Evolutionary conservation across 2,113 vertebrate genomes (phyloP).

Genomic region (Myiopsitta monachus): DNA sequence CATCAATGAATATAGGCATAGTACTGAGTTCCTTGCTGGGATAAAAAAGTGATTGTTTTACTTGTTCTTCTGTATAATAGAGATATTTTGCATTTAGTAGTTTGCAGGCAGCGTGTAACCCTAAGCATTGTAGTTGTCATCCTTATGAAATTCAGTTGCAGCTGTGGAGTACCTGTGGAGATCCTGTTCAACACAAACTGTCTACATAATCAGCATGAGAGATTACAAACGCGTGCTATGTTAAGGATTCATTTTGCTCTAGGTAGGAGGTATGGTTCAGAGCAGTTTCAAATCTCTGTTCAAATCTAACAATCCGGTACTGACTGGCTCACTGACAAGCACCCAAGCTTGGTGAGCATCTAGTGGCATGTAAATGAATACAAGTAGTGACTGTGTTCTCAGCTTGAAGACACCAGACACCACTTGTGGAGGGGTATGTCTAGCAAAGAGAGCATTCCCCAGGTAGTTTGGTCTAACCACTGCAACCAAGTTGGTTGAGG

Average conservation of each 20-base stretch:
- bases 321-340: no score
- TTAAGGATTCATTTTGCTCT: not conserved
- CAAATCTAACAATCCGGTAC: not conserved
- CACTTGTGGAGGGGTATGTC: no score
- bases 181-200: not conserved
- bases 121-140: no score
- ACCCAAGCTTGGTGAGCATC: not conserved
- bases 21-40: not conserved
- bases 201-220: accelerated
- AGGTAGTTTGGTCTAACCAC: not conserved
- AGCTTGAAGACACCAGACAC: not conserved
- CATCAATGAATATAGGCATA: not conserved
- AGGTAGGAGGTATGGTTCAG: not conserved
- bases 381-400: not conserved
- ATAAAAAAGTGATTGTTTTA: not conserved
- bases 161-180: not conserved
- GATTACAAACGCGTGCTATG: accelerated
- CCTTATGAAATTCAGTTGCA: not conserved
- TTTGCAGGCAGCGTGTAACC: not conserved
- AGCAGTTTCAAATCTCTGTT: not conserved
- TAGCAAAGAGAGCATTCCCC: not conserved
- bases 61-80: not conserved
- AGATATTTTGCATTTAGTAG: not conserved
- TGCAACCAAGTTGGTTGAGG: not conserved
- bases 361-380: not conserved